Evolutionary conservation across 1,140 invertebrate species (phyloP).

Genomic region (Phymastichus coffea): DNA sequence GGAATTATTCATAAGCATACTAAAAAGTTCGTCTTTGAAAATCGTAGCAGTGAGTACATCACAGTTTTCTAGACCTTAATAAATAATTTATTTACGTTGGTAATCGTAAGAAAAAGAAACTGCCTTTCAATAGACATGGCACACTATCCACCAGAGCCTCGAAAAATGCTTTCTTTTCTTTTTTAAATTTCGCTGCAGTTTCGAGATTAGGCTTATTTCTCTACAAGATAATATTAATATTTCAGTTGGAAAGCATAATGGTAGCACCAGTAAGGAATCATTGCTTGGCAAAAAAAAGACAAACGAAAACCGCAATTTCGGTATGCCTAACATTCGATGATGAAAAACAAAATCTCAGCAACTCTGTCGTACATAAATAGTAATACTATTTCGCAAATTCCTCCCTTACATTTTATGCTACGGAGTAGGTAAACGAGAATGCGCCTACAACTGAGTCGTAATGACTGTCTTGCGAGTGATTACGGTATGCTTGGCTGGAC

Average conservation of each 20-base stretch:
- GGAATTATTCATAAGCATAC: constrained; percentile 1
- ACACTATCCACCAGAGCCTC: constrained; percentile 19
- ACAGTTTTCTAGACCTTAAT: constrained; percentile 5
- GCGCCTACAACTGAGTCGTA: constrained; percentile 73
- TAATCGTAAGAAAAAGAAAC: neutral
- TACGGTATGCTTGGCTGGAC: constrained; percentile 66
- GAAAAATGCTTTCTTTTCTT: too few relatives aligned
- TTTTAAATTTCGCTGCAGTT: neutral
- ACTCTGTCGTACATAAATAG: constrained; percentile 29
- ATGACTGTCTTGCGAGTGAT: constrained; percentile 81
- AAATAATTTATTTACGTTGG: neutral
- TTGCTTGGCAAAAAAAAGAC: constrained; percentile 5
- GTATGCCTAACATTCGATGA: too few relatives aligned
- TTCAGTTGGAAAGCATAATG: constrained; percentile 3
- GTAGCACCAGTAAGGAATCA: constrained; percentile 27
- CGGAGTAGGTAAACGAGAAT: constrained; percentile 10
- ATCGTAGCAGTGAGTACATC: constrained; percentile 5
- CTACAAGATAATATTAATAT: constrained; percentile 18
- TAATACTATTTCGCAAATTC: constrained; percentile 25
- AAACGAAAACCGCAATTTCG: too few relatives aligned
- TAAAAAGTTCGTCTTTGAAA: neutral
- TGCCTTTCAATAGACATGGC: constrained; percentile 28
- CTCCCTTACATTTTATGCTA: constrained; percentile 14
- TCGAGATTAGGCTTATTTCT: neutral
- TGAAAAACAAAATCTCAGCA: too few relatives aligned